Evolutionary conservation across 2,888 invertebrate species (phyloP), one percentile per base, ranked within the genome.

Genomic region (Polymixis lichenea): DNA sequence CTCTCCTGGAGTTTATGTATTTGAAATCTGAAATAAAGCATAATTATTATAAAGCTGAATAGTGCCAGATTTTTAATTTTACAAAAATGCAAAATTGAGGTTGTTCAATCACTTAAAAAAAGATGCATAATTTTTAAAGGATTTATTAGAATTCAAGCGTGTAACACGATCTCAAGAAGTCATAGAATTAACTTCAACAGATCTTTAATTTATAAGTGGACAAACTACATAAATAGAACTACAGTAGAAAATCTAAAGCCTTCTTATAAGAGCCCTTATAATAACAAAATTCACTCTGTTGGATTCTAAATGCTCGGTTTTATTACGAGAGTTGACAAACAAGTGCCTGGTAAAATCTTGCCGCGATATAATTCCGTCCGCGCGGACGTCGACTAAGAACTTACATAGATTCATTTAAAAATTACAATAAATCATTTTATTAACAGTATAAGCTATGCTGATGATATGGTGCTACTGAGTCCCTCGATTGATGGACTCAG

Each of bases 21-120:
- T 67, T 58, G 49, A 71, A 62, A 32, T 78, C 78, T 82, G 67
- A 32, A 82, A 81, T 38, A 43, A 62, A 56, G 15, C 4, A 38
- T n/a, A 67, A 13, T 67, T 19, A 8, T 56, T 38, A 67, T 58
- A 11, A 58, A 58, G 11, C 7, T 58, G 38, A 38, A 38, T 5
- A 19, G 17, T 38, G n/a, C 7, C 55, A 6, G 4, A 11, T 38
- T 56, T 38, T n/a, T 55, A n/a, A n/a, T 11, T 11, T 11, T 32
- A 32, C 17, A 1, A 9, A 32, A 32, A n/a, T 22, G 8, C 6
- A n/a, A 32, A 15, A n/a, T 55, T 9, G 11, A 56, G n/a, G 7
- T 11, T n/a, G 32, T n/a, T 11, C 4, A 38, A 56, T 17, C 4
- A n/a, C 13, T 56, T 38, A 11, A 58, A 58, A 51, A n/a, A 19